Percentiles rank a stretch among this genome's conserved stretches.
phyloP scores from a whole-genome alignment of 2,888 invertebrate genomes.

The Melitaea athalia region DNA sequence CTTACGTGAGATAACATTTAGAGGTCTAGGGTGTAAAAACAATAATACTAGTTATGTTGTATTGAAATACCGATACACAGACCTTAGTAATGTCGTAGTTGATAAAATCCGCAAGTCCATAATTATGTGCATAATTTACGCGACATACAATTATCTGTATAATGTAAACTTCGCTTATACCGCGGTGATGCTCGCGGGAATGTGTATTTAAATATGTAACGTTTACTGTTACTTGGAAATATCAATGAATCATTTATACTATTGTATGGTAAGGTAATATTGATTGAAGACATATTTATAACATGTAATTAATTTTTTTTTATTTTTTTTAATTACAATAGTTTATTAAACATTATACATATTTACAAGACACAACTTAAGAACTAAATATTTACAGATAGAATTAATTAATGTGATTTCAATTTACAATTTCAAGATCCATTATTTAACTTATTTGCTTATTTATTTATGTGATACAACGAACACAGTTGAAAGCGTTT shows the following conservation, averaged over 20 bases:
- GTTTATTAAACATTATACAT: no score
- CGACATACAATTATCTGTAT: slow-evolving; percentile 36
- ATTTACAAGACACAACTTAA: neutral
- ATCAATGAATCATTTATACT: no score
- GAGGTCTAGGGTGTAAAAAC: neutral
- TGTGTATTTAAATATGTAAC: neutral
- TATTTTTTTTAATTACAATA: no score
- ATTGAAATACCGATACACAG: slow-evolving; percentile 7
- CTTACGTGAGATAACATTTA: no score
- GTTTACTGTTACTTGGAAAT: neutral
- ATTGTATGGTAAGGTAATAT: neutral
- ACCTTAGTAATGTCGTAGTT: slow-evolving; percentile 24
- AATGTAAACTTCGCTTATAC: slow-evolving; percentile 22
- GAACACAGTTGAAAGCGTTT: no score
- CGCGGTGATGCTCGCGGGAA: slow-evolving; percentile 15
- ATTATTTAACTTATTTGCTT: no score
- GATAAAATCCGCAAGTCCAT: slow-evolving; percentile 33
- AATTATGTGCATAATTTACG: slow-evolving; percentile 47
- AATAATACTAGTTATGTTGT: neutral
- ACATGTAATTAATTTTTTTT: no score
- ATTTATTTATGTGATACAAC: no score
- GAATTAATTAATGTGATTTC: no score
- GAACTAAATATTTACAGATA: no score
- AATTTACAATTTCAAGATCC: no score
- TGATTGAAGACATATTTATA: no score